Evolutionary conservation across 2,888 invertebrate genomes (phyloP), one percentile per base, ranked within the genome.

Genomic region (Blera fallax): DNA sequence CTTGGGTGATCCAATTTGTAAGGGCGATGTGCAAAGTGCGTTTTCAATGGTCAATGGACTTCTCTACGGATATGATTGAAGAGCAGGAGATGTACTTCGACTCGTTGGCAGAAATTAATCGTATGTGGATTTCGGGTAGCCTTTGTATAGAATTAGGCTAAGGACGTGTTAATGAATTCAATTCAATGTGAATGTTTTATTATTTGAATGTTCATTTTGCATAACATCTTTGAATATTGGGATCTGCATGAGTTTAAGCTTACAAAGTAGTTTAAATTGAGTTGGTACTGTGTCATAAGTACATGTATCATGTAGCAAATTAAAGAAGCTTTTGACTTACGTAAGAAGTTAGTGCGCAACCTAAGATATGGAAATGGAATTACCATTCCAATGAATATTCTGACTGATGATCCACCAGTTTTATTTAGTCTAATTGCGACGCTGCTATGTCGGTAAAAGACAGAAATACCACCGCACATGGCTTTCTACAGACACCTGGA

Each of bases 141-240:
- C 10, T 64, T 29, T n/a, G 11, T 2, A 43, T 10, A 45, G 45
- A 43, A 78, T 78, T 34, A 45, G 60, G 21, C 24, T 43, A 62
- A 54, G 24, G 27, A 62, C 34, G 62, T 70, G 52, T 70, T 48
- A 70, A 70, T 78, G 70, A 62, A 62, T 78, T 62, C 69, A 50
- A 77, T 69, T 32, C 27, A 24, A 52, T 67, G 14, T 16, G 27
- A 11, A 48, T 67, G 24, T 29, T 62, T 52, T 64, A 52, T 60
- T 52, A 24, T 34, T 43, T 8, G 48, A 52, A 27, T 43, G 52
- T 52, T 45, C 34, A 70, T 34, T 54, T 40, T 62, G 45, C 18
- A 70, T 70, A 34, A 62, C 43, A 70, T 52, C 6, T 43, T 52
- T 54, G 16, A 10, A 11, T 43, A 37, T 18, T 43, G 3, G 56